These are phyloP conservation scores for Monochamus saltuarius DNA, from an alignment of 1,140 invertebrate species.

Conservation along the genomic window DNA sequence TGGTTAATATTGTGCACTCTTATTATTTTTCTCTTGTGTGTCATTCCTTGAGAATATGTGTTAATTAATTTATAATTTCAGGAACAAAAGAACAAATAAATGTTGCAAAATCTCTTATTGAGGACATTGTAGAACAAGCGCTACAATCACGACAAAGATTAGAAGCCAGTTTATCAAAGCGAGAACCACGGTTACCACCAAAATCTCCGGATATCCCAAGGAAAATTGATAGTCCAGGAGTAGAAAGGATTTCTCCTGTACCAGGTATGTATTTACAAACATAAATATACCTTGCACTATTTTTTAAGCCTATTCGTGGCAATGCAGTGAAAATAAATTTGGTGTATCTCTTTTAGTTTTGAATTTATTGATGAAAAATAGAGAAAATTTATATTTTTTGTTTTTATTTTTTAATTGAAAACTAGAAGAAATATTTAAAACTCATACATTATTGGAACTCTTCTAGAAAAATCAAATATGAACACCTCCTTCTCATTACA, in stretches of 20 bases:
- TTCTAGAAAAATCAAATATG: no score
- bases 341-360: no score
- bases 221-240: slow-evolving; percentile 46
- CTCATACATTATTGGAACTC: no score
- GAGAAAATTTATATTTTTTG: no score
- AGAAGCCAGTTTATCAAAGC: slow-evolving; percentile 53
- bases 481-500: no score
- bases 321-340: no score
- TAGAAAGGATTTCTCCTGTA: slow-evolving; percentile 41
- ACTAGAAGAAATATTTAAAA: no score
- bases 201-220: slow-evolving; percentile 39
- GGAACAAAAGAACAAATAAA: slow-evolving; percentile 57
- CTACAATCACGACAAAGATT: slow-evolving; percentile 53
- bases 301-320: no score
- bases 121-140: slow-evolving; percentile 62
- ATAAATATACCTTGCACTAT: no score
- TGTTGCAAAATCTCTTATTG: slow-evolving; percentile 59
- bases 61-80: slow-evolving; percentile 9
- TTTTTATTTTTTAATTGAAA: no score
- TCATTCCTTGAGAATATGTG: not conserved
- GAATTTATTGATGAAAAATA: no score
- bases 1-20: not conserved
- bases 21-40: not conserved
- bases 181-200: slow-evolving; percentile 54
- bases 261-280: no score